A percentile compares a stretch with the other conserved stretches of the same genome.
Evolutionary conservation across 2,888 invertebrate genomes (phyloP).

Genomic region (Rhagonycha lutea): DNA sequence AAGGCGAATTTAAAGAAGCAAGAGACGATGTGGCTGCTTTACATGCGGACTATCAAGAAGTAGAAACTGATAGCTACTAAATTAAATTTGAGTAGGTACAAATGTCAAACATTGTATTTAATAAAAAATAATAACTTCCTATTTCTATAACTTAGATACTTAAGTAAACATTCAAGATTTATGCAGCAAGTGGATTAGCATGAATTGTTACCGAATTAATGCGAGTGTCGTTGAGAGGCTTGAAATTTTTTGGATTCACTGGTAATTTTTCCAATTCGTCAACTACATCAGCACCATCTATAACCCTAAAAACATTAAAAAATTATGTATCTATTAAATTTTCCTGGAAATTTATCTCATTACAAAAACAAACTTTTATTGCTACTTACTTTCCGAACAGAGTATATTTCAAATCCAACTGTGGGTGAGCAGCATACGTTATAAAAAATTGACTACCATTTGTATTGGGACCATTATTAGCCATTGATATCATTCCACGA

Average conservation of each 20-base stretch:
- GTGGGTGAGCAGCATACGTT: conserved; percentile 90
- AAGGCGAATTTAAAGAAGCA: conserved; percentile 66
- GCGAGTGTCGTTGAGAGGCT: conserved; percentile 83
- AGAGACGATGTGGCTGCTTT: conserved; percentile 66
- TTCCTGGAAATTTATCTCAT: background rate
- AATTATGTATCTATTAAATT: background rate
- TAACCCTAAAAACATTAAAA: conserved; percentile 69
- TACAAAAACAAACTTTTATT: background rate
- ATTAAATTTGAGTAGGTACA: background rate
- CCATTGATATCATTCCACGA: conserved; percentile 94
- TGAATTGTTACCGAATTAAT: conserved; percentile 93
- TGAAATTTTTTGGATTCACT: conserved; percentile 91
- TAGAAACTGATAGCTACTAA: conserved; percentile 55
- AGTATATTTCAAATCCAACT: conserved; percentile 96
- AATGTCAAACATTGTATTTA: background rate
- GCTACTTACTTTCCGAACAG: conserved; percentile 86
- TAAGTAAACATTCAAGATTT: conserved; percentile 38
- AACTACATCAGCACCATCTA: conserved; percentile 94
- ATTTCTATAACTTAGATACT: background rate
- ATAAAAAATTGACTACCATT: conserved; percentile 99
- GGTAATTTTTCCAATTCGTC: conserved; percentile 95
- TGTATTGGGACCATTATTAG: conserved; percentile 96
- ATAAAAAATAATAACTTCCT: background rate
- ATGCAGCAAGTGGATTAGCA: conserved; percentile 94
- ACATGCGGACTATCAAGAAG: conserved; percentile 69